Conservation (phyloP, 2,888 invertebrate species). For the Endomychus coccineus region DNA sequence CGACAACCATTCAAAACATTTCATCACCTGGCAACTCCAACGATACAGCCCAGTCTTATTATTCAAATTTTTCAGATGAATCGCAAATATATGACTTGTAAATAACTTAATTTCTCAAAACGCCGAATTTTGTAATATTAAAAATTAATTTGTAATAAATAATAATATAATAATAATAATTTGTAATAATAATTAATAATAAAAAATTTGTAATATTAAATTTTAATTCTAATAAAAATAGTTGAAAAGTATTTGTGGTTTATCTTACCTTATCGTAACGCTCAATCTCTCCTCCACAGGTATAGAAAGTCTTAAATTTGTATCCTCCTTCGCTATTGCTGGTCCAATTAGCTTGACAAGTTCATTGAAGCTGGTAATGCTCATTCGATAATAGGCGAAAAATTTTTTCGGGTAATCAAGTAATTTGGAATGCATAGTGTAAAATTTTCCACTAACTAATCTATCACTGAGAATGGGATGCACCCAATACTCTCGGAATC, state of each 20-base stretch:
- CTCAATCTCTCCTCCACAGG: slow-evolving; percentile 13
- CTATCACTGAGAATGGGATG: slow-evolving; percentile 18
- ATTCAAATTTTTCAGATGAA: slow-evolving; percentile 11
- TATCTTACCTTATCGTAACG: slow-evolving; percentile 13
- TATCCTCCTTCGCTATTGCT: slow-evolving; percentile 11
- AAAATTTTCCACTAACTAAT: slow-evolving; percentile 18
- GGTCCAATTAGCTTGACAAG: slow-evolving; percentile 14
- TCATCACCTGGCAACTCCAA: slow-evolving; percentile 9
- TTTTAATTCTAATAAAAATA: slow-evolving; percentile 7
- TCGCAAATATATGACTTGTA: slow-evolving; percentile 13
- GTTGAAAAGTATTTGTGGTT: slow-evolving; percentile 8
- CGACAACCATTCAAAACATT: slow-evolving; percentile 8
- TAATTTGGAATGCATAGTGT: slow-evolving; percentile 17
- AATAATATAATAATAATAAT: too few relatives aligned
- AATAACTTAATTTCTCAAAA: slow-evolving; percentile 9
- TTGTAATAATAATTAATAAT: too few relatives aligned
- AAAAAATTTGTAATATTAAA: too few relatives aligned
- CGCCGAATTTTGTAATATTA: slow-evolving; percentile 7
- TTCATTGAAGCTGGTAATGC: slow-evolving; percentile 13
- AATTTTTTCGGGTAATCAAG: slow-evolving; percentile 12
- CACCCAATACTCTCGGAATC: slow-evolving; percentile 18
- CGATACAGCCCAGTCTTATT: slow-evolving; percentile 10
- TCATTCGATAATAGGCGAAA: slow-evolving; percentile 17
- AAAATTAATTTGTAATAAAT: too few relatives aligned
- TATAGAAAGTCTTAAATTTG: slow-evolving; percentile 13